phyloP scores from a whole-genome alignment of 64 coral and sea anemone genomes.

The Actinia tenebrosa region DNA sequence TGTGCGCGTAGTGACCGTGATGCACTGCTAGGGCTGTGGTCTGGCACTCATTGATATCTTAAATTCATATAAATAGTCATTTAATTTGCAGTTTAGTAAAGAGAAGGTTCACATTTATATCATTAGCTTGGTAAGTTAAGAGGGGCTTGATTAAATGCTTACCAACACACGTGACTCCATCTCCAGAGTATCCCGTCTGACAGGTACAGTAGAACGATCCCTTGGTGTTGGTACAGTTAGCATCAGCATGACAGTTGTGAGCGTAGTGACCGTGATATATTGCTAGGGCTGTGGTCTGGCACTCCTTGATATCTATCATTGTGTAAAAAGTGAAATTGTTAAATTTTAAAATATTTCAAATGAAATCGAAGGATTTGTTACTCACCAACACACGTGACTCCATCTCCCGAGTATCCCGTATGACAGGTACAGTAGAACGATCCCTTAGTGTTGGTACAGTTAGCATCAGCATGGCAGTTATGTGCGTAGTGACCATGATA shows the following conservation, averaged over 20 bases:
- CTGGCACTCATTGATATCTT: too few species aligned
- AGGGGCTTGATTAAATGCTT: too few species aligned
- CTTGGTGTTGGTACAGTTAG: constrained; percentile 71
- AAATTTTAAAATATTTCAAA: too few species aligned
- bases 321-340: too few species aligned
- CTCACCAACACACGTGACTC: too few species aligned
- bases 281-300: constrained; percentile 24
- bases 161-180: constrained; percentile 74
- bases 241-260: constrained; percentile 63
- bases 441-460: constrained; percentile 41
- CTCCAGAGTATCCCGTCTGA: constrained; percentile 70
- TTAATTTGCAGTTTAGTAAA: too few species aligned
- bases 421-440: too few species aligned
- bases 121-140: too few species aligned
- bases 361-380: too few species aligned
- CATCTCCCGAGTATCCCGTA: too few species aligned
- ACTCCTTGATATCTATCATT: constrained; percentile 57
- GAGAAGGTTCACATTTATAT: too few species aligned
- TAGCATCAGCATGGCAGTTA: not conserved
- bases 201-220: constrained; percentile 78
- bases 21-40: not conserved
- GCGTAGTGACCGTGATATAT: constrained; percentile 44
- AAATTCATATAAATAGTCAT: too few species aligned
- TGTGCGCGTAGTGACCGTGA: constrained; percentile 39
- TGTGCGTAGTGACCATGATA: constrained; percentile 28